Evolutionary conservation across 1,140 invertebrate genomes (phyloP).

Genomic region (Tigriopus japonicus): DNA sequence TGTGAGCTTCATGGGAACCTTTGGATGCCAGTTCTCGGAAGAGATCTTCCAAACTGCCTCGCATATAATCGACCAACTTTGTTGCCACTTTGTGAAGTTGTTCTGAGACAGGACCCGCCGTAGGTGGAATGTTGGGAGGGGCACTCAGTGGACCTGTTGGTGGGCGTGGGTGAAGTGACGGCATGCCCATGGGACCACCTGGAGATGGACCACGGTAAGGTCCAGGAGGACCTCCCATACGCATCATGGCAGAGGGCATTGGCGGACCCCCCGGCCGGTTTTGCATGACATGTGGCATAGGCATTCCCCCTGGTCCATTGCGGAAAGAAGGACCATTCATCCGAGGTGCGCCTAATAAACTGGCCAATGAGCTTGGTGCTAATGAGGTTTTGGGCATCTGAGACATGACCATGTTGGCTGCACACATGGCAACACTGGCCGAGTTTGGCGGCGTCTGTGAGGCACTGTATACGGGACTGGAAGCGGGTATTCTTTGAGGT

Average conservation of each 20-base stretch:
- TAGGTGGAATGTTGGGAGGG: slow-evolving; percentile 21
- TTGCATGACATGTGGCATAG: too few species aligned
- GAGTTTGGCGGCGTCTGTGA: background rate
- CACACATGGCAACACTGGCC: background rate
- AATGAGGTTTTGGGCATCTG: too few species aligned
- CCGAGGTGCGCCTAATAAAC: background rate
- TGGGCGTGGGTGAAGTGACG: slow-evolving; percentile 17
- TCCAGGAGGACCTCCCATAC: background rate
- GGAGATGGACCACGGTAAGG: slow-evolving; percentile 3
- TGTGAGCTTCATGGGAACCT: slow-evolving; percentile 32
- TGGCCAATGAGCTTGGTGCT: background rate
- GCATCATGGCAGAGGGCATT: background rate
- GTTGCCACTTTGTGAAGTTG: slow-evolving; percentile 22
- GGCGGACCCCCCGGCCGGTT: too few species aligned
- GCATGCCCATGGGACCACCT: slow-evolving; percentile 15
- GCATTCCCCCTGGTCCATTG: background rate
- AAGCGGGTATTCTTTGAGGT: too few species aligned
- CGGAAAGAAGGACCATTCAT: background rate
- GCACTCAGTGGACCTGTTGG: slow-evolving; percentile 16
- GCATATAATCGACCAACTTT: slow-evolving; percentile 32
- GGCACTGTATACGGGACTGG: too few species aligned
- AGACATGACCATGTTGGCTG: background rate
- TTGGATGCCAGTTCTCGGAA: slow-evolving; percentile 30
- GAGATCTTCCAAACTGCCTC: slow-evolving; percentile 35
- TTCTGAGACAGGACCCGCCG: slow-evolving; percentile 30